Percentiles rank a stretch among this genome's conserved stretches.
Conservation (phyloP, 64 coral and sea anemone species). For the Actinia tenebrosa region DNA sequence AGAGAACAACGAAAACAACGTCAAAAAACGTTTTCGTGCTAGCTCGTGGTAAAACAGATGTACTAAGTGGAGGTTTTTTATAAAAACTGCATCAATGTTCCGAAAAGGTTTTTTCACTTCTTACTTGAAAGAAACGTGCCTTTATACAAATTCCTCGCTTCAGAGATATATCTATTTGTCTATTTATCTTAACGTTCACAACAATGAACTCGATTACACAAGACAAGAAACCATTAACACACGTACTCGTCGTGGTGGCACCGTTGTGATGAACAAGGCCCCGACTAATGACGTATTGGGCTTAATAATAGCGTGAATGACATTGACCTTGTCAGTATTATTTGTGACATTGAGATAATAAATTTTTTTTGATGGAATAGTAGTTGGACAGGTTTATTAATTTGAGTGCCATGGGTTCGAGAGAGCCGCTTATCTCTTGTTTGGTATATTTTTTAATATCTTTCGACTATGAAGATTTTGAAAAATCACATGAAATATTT, state of each 20-base stretch:
- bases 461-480: too few relatives aligned
- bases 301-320: slow-evolving; percentile 1
- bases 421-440: too few relatives aligned
- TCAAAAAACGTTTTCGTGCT: too few relatives aligned
- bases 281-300: not conserved
- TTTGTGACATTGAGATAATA: not conserved
- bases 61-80: not conserved
- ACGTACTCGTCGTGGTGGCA: not conserved
- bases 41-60: not conserved
- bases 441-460: too few relatives aligned
- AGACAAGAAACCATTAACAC: not conserved
- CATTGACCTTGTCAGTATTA: not conserved
- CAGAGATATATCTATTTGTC: not conserved
- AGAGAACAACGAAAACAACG: not conserved
- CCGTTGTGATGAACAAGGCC: not conserved
- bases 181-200: not conserved
- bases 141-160: not conserved
- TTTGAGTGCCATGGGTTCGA: too few relatives aligned
- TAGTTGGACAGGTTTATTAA: not conserved
- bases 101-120: not conserved
- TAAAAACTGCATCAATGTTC: not conserved
- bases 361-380: not conserved
- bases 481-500: too few relatives aligned
- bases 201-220: not conserved
- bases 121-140: not conserved